Base-by-base conservation (phyloP, 2,113 vertebrate genomes). In the Psilopogon haemacephalus region DNA sequence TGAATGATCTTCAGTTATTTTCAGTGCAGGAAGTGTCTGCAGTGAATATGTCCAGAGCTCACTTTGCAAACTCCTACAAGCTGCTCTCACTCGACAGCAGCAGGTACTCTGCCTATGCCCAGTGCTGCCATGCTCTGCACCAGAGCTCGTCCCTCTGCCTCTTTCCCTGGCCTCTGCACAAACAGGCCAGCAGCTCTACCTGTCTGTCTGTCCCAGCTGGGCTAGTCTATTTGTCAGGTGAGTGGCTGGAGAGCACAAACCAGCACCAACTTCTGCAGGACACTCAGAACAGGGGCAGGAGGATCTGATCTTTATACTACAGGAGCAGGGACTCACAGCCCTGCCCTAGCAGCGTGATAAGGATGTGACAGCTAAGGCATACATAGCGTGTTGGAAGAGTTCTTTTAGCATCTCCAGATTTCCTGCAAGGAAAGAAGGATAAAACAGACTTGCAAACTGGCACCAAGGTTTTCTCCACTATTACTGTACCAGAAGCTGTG, bases 161-260 rank as follows among this genome's bases (percentile, higher is more conserved):
- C 56, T 24, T 77, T 50, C 9, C 2, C 19, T 30, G 42, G 15
- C 2, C 5, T 40, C 40, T 11, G 37, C 35, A 23, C 0, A 0
- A 54, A 30, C 0, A 1, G 3, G 8, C 13, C 2, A 1, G 50
- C 59, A 67, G 16, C 7, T 37, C 15, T 5, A 26, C 28, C 54
- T 37, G 20, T 55, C 20, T 2, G 0, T 84, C 54, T 9, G 20
- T 59, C 69, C 26, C 55, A 65, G 40, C 11, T 1, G 1, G 32
- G 23, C 54, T 30, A 8, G 26, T 42, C 48, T 78, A 15, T 71
- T 56, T 68, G 30, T 28, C 59, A 37, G 37, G 55, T 33, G 52
- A 9, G n/a, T 11, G 48, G 35, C 5, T 28, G 21, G 15, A 52
- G n/a, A 79, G 37, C n/a, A 33, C 8, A 8, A 48, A 17, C 26